A percentile compares a stretch with the other conserved stretches of the same genome.
Conservation (phyloP, 2,113 vertebrate genomes). For the Lates calcarifer region DNA sequence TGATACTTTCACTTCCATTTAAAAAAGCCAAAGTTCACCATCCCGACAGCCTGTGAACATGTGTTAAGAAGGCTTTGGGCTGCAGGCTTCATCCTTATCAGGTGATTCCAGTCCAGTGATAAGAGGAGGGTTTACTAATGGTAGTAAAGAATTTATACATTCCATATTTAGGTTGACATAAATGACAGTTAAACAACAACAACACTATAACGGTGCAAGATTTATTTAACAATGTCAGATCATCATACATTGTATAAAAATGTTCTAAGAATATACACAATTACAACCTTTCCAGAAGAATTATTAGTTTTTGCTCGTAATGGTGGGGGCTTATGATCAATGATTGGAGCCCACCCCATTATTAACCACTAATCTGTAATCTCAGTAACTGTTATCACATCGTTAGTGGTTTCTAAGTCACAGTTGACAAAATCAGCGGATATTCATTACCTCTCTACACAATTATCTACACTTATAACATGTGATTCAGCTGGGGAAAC, state of each 20-base stretch:
- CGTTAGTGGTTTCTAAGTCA: slow-evolving; percentile 3
- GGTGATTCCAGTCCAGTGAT: slow-evolving; percentile 54
- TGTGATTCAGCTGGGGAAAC: slow-evolving; percentile 23
- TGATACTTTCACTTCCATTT: slow-evolving; percentile 67
- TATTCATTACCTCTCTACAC: not conserved
- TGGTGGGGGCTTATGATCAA: not conserved
- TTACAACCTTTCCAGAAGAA: not conserved
- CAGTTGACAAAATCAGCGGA: slow-evolving; percentile 1
- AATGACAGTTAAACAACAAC: too few species aligned
- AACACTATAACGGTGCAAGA: not conserved
- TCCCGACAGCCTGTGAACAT: not conserved
- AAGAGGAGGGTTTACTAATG: not conserved
- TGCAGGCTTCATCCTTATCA: slow-evolving; percentile 54
- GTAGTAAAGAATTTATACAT: not conserved
- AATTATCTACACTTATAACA: slow-evolving; percentile 9
- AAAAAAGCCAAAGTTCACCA: not conserved
- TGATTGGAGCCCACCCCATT: not conserved
- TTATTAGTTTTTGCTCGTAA: not conserved
- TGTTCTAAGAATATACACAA: not conserved
- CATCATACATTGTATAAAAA: not conserved
- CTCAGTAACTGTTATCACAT: not conserved
- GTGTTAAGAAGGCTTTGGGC: not conserved
- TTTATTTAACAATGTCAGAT: not conserved
- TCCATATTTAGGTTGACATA: too few species aligned
- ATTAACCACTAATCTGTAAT: not conserved